A percentile compares a stretch with the other conserved stretches of the same genome.
Evolutionary conservation across 2,888 invertebrate species (phyloP).

Genomic region (Tanypteryx hageni): DNA sequence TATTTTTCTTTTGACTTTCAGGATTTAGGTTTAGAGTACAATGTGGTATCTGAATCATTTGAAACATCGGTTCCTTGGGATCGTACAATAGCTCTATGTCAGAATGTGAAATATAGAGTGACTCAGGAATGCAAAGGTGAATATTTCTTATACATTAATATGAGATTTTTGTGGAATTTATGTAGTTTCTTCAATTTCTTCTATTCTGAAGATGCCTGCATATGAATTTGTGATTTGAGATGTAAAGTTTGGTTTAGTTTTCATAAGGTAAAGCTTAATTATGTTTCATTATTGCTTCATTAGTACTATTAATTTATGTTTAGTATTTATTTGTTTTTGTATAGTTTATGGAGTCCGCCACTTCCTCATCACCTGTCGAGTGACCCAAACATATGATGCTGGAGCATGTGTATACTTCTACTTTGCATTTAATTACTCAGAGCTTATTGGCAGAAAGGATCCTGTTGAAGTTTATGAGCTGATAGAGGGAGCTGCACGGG

Average conservation of each 20-base stretch:
- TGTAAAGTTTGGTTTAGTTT: too few relatives aligned
- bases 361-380: conserved; percentile 86
- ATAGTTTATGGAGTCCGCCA: conserved; percentile 78
- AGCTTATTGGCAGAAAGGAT: conserved; percentile 76
- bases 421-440: conserved; percentile 87
- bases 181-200: too few relatives aligned
- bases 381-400: conserved; percentile 98
- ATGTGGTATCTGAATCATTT: conserved; percentile 96
- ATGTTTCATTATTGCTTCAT: too few relatives aligned
- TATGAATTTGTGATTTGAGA: too few relatives aligned
- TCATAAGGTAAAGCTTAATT: too few relatives aligned
- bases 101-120: conserved; percentile 92
- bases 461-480: conserved; percentile 89
- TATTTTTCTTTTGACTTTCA: conserved; percentile 74
- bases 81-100: conserved; percentile 87
- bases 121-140: conserved; percentile 77
- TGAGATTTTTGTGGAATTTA: too few relatives aligned
- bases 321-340: conserved; percentile 61
- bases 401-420: conserved; percentile 98
- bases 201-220: too few relatives aligned
- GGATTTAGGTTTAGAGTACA: conserved; percentile 94
- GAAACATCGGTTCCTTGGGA: conserved; percentile 99
- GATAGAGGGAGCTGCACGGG: conserved; percentile 91
- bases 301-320: background rate
- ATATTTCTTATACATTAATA: background rate